phyloP scores from a whole-genome alignment of 2,113 vertebrate genomes.

The Dolichallabes microphthalmus region DNA sequence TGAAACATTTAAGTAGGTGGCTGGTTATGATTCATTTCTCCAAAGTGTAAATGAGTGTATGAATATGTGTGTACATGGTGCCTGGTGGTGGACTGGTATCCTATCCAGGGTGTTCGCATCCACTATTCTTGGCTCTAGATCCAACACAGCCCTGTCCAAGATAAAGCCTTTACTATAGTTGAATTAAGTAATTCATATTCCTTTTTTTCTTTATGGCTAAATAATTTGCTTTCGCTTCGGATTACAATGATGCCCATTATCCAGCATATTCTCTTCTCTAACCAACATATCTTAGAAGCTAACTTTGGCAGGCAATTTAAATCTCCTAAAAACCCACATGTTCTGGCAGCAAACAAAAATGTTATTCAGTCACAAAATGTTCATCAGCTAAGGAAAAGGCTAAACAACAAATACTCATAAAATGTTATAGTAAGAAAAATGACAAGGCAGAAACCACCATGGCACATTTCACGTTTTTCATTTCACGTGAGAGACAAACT shows the following conservation, averaged over 20 bases:
- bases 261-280: not conserved
- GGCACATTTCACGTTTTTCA: slow-evolving; percentile 9
- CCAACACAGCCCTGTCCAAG: not conserved
- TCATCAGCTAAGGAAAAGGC: not conserved
- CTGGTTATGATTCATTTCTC: not conserved
- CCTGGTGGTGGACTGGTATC: not conserved
- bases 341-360: not conserved
- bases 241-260: not conserved
- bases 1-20: not conserved
- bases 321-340: slow-evolving; percentile 1
- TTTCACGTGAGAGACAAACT: not conserved
- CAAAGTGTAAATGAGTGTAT: not conserved
- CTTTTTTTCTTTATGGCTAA: not conserved
- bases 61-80: not conserved
- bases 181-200: not conserved
- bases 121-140: not conserved
- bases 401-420: not conserved
- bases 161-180: not conserved
- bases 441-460: not conserved
- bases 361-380: not conserved
- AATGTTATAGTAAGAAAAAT: slow-evolving; percentile 8
- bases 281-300: not conserved
- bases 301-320: not conserved
- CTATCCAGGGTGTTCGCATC: not conserved
- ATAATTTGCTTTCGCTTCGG: not conserved